A percentile compares a stretch with the other conserved stretches of the same genome.
These are phyloP conservation scores for Anarsia innoxiella DNA, from an alignment of 2,888 invertebrate species.

Conservation along the genomic window DNA sequence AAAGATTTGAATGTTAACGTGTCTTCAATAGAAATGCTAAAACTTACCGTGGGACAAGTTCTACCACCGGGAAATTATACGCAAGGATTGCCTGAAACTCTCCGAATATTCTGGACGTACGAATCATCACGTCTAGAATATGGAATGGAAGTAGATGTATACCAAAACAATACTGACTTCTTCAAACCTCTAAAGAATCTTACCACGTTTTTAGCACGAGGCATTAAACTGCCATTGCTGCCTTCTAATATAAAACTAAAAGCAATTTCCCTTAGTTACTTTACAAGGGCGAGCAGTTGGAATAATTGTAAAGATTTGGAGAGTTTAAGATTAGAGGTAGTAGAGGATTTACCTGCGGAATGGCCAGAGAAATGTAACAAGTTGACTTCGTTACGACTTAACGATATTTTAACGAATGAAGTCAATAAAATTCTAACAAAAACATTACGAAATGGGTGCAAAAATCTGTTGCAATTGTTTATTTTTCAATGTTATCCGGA, in stretches of 20 bases:
- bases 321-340: not conserved
- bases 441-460: too few species aligned
- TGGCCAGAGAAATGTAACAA: not conserved
- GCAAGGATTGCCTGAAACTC: not conserved
- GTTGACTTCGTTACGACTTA: not conserved
- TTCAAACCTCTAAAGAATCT: not conserved
- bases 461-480: too few species aligned
- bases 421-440: too few species aligned
- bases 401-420: too few species aligned
- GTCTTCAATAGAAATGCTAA: not conserved
- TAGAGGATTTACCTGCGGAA: not conserved
- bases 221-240: not conserved
- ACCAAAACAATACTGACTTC: not conserved
- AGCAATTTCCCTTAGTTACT: not conserved
- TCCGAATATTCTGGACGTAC: not conserved
- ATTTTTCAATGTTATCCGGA: too few species aligned
- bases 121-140: too few species aligned
- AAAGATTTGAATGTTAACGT: not conserved
- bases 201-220: not conserved
- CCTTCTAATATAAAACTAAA: not conserved
- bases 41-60: not conserved
- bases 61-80: not conserved
- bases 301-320: not conserved
- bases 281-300: not conserved
- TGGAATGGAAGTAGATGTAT: not conserved